Evolutionary conservation across 2,113 vertebrate genomes (phyloP).

Genomic region (Neomonachus schauinslandi): DNA sequence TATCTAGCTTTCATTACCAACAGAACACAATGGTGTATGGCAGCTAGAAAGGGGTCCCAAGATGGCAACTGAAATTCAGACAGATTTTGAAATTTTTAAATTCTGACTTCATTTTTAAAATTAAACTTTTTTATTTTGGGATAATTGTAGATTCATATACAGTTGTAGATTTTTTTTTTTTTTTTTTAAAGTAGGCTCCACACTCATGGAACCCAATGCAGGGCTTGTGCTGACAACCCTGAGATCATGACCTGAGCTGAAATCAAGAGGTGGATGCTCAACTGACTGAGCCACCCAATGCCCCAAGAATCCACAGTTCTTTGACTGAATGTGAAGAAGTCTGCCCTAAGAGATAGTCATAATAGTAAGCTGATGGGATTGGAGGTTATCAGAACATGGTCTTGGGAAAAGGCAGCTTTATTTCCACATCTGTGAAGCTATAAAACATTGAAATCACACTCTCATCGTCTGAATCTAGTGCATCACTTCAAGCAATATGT

Average conservation of each 20-base stretch:
- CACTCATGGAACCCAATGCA: background rate
- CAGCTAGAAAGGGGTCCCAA: background rate
- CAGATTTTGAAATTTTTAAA: background rate
- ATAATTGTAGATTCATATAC: background rate
- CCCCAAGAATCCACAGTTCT: background rate
- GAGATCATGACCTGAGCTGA: background rate
- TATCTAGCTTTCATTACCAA: background rate
- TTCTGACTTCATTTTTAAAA: background rate
- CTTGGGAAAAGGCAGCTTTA: background rate
- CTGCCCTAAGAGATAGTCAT: background rate
- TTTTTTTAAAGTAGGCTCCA: background rate
- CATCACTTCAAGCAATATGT: background rate
- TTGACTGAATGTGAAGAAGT: background rate
- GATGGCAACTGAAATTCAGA: background rate
- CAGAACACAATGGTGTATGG: background rate
- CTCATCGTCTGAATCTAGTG: background rate
- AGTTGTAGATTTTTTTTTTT: background rate
- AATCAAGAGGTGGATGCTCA: background rate
- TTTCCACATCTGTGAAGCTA: background rate
- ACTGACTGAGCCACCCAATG: background rate
- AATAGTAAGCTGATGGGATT: background rate
- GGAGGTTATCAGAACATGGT: background rate
- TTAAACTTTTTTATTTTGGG: background rate
- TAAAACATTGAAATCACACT: background rate
- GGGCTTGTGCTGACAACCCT: background rate